phyloP scores from a whole-genome alignment of 2,113 vertebrate species.

The Aleadryas rufinucha region DNA sequence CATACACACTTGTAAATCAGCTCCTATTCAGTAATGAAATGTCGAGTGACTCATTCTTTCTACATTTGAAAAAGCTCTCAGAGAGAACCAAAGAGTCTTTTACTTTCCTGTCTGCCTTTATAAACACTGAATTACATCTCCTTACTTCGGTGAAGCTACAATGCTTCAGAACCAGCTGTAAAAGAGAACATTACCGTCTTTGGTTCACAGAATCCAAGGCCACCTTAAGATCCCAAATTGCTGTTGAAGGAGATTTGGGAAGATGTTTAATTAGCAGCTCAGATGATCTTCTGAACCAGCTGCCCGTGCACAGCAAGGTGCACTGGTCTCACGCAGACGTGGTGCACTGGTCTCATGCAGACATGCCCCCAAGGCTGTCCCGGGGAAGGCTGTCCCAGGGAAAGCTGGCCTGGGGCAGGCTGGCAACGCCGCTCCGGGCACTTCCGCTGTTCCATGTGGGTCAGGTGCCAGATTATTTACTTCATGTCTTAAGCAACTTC shows the following conservation, averaged over 20 bases:
- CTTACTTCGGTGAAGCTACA: not conserved
- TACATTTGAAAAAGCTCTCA: conserved; percentile 3
- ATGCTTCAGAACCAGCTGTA: not conserved
- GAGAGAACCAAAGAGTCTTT: conserved; percentile 24
- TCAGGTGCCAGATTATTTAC: not conserved
- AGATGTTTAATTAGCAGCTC: not conserved
- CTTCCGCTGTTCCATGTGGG: not conserved
- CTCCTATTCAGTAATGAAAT: conserved; percentile 33
- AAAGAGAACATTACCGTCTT: not conserved
- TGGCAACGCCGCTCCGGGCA: fast-evolving
- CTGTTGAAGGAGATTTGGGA: not conserved
- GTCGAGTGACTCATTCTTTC: conserved; percentile 44
- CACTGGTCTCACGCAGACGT: not conserved
- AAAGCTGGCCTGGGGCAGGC: not conserved
- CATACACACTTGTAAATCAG: conserved; percentile 38
- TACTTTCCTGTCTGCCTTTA: conserved; percentile 17
- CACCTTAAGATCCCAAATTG: not conserved
- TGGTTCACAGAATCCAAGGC: not conserved
- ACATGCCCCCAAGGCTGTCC: fast-evolving
- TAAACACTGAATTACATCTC: not conserved
- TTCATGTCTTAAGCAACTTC: not conserved
- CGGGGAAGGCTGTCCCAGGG: not conserved
- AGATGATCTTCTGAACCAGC: not conserved
- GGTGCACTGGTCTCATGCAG: not conserved
- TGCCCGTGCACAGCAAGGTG: not conserved